Base-by-base conservation (phyloP, 2,888 invertebrate genomes). In the Seira sanloemensis region DNA sequence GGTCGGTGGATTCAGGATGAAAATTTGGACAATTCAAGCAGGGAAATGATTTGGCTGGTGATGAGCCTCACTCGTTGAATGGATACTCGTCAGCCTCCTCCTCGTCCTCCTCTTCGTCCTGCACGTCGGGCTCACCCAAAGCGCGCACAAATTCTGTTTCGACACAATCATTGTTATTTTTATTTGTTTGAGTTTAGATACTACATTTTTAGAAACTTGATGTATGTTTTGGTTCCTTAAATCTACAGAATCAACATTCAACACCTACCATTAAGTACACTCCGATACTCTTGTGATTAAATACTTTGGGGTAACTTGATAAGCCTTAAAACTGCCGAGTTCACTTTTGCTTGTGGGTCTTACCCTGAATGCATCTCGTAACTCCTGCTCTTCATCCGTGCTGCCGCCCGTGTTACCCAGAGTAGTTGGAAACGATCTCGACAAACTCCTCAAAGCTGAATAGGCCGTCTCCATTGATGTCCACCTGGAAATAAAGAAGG, bases 61-160 rank as follows among this genome's bases (percentile, higher is more conserved):
- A n/a, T 37, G 37, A 21, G 16, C 50, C 65, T 76, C 68, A 75
- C 69, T 77, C 69, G 62, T 76, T 71, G 75, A 67, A 85, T 54
- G 25, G 71, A 23, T 78, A 65, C 50, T 78, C 74, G 26, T 74
- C 77, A 5, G 68, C 74, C 67, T 68, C 78, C 72, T 93, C 94
- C 46, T 96, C 96, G 67, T 94, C 94, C 88, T 94, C 89, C 26
- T 81, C 95, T 90, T 96, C 96, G 24, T 86, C 86, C 19, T 73
- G 62, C 0, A 84, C n/a, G 90, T 96, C 93, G 0, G 96, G 96
- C 91, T 97, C 96, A 0, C 96, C 96, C 4, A 97, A 92, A 0
- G 97, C 96, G 90, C 96, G 94, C 1, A 96, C 97, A 90, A 95
- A 95, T 92, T 95, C 95, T 95, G 91, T n/a, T n/a, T n/a, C n/a